A percentile compares a stretch with the other conserved stretches of the same genome.
Conservation (phyloP, 2,797 vertebrate species). For the Glyptemys insculpta region DNA sequence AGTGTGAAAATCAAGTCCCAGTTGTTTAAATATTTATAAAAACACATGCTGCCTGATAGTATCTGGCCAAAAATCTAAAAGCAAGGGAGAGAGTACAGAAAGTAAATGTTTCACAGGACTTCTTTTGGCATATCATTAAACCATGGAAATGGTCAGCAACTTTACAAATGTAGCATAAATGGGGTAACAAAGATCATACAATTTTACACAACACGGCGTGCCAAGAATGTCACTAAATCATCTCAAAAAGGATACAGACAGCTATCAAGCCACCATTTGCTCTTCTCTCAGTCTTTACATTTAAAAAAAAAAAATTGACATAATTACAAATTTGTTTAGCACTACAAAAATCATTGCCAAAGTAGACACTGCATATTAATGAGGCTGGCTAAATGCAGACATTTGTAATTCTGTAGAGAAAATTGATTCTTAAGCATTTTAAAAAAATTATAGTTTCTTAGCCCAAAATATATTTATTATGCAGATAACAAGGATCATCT, state of each 20-base stretch:
- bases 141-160: not conserved
- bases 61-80: not conserved
- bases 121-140: not conserved
- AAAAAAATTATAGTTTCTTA: not conserved
- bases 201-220: not conserved
- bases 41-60: not conserved
- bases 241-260: not conserved
- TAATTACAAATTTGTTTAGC: not conserved
- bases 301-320: not conserved
- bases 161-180: not conserved
- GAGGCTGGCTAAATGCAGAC: not conserved
- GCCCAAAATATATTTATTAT: not conserved
- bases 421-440: not conserved
- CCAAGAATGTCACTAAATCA: not conserved
- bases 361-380: not conserved
- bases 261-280: not conserved
- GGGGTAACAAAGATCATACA: not conserved
- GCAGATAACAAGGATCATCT: not conserved
- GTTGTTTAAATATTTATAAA: not conserved
- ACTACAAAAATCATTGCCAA: not conserved
- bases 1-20: not conserved
- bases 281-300: not conserved
- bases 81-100: not conserved
- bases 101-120: not conserved
- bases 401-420: not conserved